Percentiles rank a stretch among this genome's conserved stretches.
Evolutionary conservation across 2,888 invertebrate species (phyloP).

Genomic region (Eupithecia pulchellata): DNA sequence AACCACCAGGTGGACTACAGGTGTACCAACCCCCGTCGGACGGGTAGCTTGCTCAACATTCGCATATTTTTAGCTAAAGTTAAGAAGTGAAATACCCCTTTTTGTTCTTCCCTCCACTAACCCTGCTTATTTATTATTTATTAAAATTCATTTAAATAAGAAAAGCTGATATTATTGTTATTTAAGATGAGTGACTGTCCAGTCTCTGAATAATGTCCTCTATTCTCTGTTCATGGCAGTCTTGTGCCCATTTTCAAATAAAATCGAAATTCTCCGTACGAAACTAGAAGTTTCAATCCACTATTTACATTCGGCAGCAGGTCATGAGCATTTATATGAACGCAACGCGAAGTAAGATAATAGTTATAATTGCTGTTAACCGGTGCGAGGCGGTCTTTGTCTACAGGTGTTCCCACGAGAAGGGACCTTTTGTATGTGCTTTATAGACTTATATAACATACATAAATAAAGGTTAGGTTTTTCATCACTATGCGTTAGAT

Average conservation of each 20-base stretch:
- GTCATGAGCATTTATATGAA: slow-evolving; percentile 22
- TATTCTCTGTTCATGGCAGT: neutral
- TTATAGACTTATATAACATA: neutral
- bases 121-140: neutral
- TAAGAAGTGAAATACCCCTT: neutral
- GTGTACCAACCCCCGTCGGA: neutral
- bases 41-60: neutral
- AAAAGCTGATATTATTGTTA: neutral
- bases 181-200: neutral
- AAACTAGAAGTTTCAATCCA: neutral
- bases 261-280: neutral
- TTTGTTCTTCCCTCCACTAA: neutral
- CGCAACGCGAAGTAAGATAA: slow-evolving; percentile 54
- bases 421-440: slow-evolving; percentile 1
- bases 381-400: slow-evolving; percentile 68
- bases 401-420: slow-evolving; percentile 61
- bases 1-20: neutral
- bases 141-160: neutral
- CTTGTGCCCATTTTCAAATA: neutral
- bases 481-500: neutral
- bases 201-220: neutral
- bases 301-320: slow-evolving; percentile 42
- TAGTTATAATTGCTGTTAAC: slow-evolving; percentile 58
- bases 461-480: neutral
- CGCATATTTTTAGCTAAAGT: neutral